Conservation (phyloP, 2,797 vertebrate genomes). For the Scolopax rusticola region DNA sequence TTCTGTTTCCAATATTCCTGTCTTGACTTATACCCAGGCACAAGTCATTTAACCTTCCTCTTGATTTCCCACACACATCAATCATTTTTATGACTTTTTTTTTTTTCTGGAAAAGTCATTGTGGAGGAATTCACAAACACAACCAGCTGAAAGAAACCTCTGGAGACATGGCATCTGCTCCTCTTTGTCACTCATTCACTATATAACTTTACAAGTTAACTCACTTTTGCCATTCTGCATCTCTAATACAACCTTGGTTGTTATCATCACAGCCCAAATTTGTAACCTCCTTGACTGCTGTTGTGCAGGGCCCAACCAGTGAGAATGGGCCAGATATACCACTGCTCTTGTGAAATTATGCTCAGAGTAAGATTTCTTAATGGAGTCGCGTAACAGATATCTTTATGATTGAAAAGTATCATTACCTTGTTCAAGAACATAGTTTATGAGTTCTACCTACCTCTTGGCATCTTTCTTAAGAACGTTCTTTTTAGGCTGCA, state of each 20-base stretch:
- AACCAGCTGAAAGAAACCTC: not conserved
- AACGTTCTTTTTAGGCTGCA: not conserved
- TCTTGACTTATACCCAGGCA: not conserved
- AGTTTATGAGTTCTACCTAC: not conserved
- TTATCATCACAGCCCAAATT: not conserved
- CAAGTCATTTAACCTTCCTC: not conserved
- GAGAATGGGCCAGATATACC: accelerated
- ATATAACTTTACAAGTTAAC: not conserved
- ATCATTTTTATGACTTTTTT: not conserved
- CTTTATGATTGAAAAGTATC: accelerated
- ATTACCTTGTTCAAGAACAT: accelerated
- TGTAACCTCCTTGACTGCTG: accelerated
- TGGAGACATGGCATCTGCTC: not conserved
- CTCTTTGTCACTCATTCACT: not conserved
- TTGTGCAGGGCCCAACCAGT: not conserved
- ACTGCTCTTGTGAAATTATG: not conserved
- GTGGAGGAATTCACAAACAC: accelerated
- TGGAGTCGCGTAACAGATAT: not conserved
- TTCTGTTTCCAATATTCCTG: not conserved
- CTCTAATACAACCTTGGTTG: not conserved
- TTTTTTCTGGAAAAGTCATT: not conserved
- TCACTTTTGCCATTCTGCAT: not conserved
- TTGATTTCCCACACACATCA: not conserved
- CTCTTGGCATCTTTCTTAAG: not conserved
- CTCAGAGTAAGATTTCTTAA: not conserved